These are phyloP conservation scores for Heliconius erato DNA, from an alignment of 2,888 invertebrate species.

Conservation along the genomic window DNA sequence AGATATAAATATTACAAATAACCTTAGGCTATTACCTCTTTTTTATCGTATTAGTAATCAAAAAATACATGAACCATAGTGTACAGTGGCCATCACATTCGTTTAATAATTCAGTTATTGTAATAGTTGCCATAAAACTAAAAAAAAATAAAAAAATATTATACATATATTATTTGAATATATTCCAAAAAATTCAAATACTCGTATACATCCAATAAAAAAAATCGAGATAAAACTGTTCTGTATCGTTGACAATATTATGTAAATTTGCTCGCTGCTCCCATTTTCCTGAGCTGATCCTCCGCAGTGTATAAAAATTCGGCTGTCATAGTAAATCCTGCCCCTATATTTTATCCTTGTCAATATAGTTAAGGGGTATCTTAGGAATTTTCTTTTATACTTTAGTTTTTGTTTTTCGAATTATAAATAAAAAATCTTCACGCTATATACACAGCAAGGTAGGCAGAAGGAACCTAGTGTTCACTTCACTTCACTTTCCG, in stretches of 20 bases:
- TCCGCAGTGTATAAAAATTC: conserved; percentile 63
- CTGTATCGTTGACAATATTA: conserved; percentile 66
- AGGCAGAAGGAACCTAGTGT: too few species aligned
- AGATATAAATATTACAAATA: neutral
- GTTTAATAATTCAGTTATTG: too few species aligned
- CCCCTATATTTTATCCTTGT: conserved; percentile 53
- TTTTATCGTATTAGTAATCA: too few species aligned
- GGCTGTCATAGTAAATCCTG: conserved; percentile 62
- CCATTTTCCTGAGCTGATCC: conserved; percentile 63
- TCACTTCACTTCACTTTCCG: too few species aligned
- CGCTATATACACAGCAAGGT: too few species aligned
- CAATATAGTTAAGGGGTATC: conserved; percentile 27
- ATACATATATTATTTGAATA: neutral
- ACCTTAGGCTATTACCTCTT: neutral
- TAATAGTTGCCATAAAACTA: neutral
- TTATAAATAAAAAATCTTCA: neutral
- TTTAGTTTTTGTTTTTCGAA: conserved; percentile 14
- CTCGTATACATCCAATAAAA: conserved; percentile 58
- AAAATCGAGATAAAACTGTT: conserved; percentile 58
- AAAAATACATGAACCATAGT: too few species aligned
- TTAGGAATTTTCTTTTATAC: neutral
- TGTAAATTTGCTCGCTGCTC: conserved; percentile 66
- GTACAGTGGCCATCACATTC: too few species aligned
- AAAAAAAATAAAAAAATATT: neutral
- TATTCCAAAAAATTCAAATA: conserved; percentile 11